Base-by-base conservation (phyloP, 2,113 vertebrate species). In the Ivindomyrus marchei region DNA sequence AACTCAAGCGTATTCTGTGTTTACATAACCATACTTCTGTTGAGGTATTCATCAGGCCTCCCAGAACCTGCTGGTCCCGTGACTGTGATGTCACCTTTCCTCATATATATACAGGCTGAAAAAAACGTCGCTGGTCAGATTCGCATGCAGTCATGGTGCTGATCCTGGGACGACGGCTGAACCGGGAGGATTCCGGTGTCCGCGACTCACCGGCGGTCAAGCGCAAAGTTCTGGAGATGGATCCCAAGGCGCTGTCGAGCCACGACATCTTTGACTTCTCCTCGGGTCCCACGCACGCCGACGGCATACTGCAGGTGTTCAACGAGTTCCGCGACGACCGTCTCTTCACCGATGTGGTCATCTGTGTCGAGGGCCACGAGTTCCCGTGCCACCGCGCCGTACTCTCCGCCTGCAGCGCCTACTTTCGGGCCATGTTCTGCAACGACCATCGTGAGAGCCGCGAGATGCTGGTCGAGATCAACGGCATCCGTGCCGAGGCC, bases 151-250 rank as follows among this genome's bases (percentile, higher is more conserved):
- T 96, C 96, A 99, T 99, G 98, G 98, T 99, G 96, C 96, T 99
- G 96, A 99, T 99, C 95, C 90, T 99, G 94, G 98, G 98, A 92
- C 97, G 98, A 93, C 96, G 98, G 95, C 93, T 99, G 94, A 98
- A 96, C 95, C 97, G 98, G 95, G 98, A 98, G 95, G 98, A 98
- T 90, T 96, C 96, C 1, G 97, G 96, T 92, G 97, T 97, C 91
- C 97, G 95, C 92, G 98, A 99, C 92, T 99, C 98, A 89, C 98
- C 98, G 91, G 97, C 97, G 92, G 97, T 97, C 88, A 99, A 99
- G 94, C 97, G 98, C 94, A 99, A 99, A 93, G 97, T 99, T 88
- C 97, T 99, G 96, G 98, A 99, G 93, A 97, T 99, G 95, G 98
- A 99, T 95, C 95, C 97, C 90, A 99, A 99, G 89, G 95, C 95